A percentile compares a stretch with the other conserved stretches of the same genome.
Conservation (phyloP, 2,797 vertebrate species). For the Momotus momota region DNA sequence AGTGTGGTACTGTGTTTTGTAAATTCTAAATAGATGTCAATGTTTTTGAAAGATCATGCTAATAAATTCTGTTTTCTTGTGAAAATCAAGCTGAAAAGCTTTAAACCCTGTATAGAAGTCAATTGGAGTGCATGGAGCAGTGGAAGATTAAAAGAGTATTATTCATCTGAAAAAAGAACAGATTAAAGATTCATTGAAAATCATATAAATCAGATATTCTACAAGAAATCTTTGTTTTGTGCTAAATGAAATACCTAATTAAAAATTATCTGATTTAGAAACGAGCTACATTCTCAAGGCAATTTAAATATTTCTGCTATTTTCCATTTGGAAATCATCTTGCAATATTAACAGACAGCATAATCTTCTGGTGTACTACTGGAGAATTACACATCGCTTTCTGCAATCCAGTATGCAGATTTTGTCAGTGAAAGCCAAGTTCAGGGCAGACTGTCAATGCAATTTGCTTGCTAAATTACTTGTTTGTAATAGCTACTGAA, state of each 20-base stretch:
- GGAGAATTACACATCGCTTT: not conserved
- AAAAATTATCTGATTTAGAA: slow-evolving; percentile 13
- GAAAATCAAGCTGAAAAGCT: not conserved
- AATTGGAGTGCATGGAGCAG: not conserved
- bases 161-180: not conserved
- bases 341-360: not conserved
- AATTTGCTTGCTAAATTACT: not conserved
- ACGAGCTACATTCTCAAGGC: not conserved
- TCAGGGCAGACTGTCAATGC: not conserved
- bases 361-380: not conserved
- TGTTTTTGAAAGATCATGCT: not conserved
- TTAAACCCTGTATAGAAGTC: not conserved
- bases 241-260: not conserved
- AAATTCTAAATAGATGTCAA: not conserved
- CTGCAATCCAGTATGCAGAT: not conserved
- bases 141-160: not conserved
- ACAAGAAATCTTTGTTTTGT: not conserved
- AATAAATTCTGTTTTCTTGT: not conserved
- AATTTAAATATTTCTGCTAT: not conserved
- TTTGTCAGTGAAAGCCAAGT: not conserved
- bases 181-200: not conserved
- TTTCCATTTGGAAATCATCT: not conserved
- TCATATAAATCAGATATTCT: not conserved
- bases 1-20: not conserved
- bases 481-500: not conserved